These are phyloP conservation scores for Poeciliopsis paucimaculata DNA, from an alignment of 2,797 vertebrate genomes.

Conservation along the genomic window DNA sequence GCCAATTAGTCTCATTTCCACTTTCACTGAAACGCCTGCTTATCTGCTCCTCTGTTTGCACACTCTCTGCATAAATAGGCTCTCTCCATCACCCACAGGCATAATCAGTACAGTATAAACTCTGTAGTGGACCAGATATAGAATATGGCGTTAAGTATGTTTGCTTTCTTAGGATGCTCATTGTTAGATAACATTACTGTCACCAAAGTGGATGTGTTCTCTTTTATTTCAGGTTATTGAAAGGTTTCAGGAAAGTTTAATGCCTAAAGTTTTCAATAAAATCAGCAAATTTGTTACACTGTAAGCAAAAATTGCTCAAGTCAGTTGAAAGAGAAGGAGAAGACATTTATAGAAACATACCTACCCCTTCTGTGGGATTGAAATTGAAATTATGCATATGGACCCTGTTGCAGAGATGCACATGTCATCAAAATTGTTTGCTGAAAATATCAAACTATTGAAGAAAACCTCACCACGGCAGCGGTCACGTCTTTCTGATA, in stretches of 20 bases:
- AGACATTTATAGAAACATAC: background rate
- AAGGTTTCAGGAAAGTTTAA: conserved; percentile 64
- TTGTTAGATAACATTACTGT: conserved; percentile 70
- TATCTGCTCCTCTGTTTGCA: conserved; percentile 71
- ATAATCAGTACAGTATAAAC: conserved; percentile 52
- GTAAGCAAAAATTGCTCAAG: conserved; percentile 2
- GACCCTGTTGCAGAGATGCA: background rate
- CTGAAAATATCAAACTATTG: background rate
- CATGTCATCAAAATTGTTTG: no score
- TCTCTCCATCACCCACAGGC: conserved; percentile 25
- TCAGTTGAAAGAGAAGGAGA: background rate
- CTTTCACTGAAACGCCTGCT: conserved; percentile 56
- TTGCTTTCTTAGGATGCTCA: conserved; percentile 63
- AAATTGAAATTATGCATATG: background rate
- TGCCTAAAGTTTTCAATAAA: conserved; percentile 23
- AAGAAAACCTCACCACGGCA: background rate
- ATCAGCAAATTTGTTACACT: conserved; percentile 12
- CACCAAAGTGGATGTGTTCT: conserved; percentile 56
- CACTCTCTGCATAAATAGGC: conserved; percentile 56
- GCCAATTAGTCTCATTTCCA: conserved; percentile 65
- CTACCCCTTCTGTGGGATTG: background rate
- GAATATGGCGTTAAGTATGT: conserved; percentile 64
- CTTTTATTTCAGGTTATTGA: conserved; percentile 55
- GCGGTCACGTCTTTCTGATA: background rate
- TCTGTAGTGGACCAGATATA: conserved; percentile 62